These are phyloP conservation scores for Anastrepha ludens DNA, from an alignment of 1,140 invertebrate species.

Conservation along the genomic window DNA sequence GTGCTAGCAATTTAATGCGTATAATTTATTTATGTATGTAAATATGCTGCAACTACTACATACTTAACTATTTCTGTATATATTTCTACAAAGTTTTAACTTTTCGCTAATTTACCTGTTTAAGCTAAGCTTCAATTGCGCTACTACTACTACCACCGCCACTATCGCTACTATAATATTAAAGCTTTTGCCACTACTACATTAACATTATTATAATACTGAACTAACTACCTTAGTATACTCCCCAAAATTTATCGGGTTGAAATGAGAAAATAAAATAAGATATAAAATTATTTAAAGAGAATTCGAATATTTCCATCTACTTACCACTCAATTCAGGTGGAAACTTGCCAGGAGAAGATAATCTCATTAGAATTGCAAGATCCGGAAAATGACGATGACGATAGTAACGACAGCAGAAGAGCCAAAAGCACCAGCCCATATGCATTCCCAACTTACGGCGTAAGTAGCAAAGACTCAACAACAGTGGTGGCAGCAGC, in stretches of 20 bases:
- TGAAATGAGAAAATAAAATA: neutral
- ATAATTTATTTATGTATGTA: too few species aligned
- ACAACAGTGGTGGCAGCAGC: neutral
- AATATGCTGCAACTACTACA: too few species aligned
- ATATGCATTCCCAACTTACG: neutral
- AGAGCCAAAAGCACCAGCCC: neutral
- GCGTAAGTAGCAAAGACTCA: neutral
- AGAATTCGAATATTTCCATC: constrained; percentile 59
- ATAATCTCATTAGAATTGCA: constrained; percentile 88
- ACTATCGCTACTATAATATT: neutral
- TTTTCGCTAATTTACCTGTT: neutral
- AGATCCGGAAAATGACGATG: constrained; percentile 69
- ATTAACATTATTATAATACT: neutral
- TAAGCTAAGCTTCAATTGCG: neutral
- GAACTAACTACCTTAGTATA: constrained; percentile 29
- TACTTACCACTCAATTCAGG: constrained; percentile 76
- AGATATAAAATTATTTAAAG: constrained; percentile 37
- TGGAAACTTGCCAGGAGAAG: constrained; percentile 90
- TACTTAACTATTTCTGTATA: too few species aligned
- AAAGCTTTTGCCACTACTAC: neutral
- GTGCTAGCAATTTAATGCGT: too few species aligned
- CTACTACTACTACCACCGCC: neutral
- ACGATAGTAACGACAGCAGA: neutral
- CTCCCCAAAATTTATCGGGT: constrained; percentile 7
- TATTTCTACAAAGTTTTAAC: too few species aligned